Conservation (phyloP, 2,888 invertebrate genomes). For the Mythimna impura region DNA sequence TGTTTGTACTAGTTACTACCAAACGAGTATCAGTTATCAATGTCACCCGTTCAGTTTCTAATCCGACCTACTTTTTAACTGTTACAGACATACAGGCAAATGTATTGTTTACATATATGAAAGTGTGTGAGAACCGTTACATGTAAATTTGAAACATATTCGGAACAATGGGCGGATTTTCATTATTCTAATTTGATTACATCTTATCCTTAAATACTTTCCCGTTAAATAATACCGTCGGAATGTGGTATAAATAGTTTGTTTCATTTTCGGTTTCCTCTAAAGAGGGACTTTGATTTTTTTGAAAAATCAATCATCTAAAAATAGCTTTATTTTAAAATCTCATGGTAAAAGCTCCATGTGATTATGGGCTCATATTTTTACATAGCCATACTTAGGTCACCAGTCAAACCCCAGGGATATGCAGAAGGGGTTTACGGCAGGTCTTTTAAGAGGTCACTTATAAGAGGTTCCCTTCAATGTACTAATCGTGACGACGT, state of each 20-base stretch:
- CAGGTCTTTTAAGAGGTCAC: too few species aligned
- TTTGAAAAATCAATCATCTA: not conserved
- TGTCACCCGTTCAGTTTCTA: slow-evolving; percentile 55
- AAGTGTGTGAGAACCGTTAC: slow-evolving; percentile 60
- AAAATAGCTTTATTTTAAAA: not conserved
- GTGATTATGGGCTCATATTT: not conserved
- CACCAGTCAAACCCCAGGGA: not conserved
- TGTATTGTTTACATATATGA: slow-evolving; percentile 54
- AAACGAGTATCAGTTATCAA: slow-evolving; percentile 43
- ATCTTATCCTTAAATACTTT: slow-evolving; percentile 32
- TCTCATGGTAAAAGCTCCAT: not conserved
- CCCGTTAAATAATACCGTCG: not conserved
- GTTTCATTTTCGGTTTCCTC: slow-evolving; percentile 9
- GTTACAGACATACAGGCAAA: slow-evolving; percentile 28
- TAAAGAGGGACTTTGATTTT: not conserved
- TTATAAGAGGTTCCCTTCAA: too few species aligned
- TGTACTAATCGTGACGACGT: too few species aligned
- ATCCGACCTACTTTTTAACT: slow-evolving; percentile 57
- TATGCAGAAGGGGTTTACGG: too few species aligned
- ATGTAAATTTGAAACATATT: slow-evolving; percentile 43
- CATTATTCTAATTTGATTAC: slow-evolving; percentile 30
- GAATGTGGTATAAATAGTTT: not conserved
- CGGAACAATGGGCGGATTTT: slow-evolving; percentile 51
- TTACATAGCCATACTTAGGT: not conserved
- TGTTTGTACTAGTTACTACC: slow-evolving; percentile 15